These are phyloP conservation scores for Amniataba percoides DNA, from an alignment of 2,797 vertebrate genomes.

Conservation along the genomic window DNA sequence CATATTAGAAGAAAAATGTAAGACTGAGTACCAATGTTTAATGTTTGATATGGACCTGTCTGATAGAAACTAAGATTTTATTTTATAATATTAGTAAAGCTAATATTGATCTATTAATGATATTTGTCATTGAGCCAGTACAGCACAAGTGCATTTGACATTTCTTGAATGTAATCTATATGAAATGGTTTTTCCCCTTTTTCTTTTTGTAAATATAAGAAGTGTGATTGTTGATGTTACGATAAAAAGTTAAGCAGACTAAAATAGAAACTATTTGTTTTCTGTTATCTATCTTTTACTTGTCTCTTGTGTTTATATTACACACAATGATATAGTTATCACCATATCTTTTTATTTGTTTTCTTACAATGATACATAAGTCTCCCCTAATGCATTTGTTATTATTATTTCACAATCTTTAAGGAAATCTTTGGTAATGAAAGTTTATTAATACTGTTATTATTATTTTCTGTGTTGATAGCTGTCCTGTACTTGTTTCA, in stretches of 20 bases:
- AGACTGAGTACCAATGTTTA: conserved; percentile 50
- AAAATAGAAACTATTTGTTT: conserved; percentile 64
- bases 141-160: conserved; percentile 76
- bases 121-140: conserved; percentile 76
- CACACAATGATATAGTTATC: conserved; percentile 62
- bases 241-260: conserved; percentile 73
- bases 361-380: conserved; percentile 56
- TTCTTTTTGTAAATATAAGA: conserved; percentile 87
- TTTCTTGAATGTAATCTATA: conserved; percentile 88
- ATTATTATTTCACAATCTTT: conserved; percentile 60
- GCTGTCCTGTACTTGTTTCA: conserved; percentile 74
- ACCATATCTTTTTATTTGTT: conserved; percentile 56
- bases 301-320: conserved; percentile 67
- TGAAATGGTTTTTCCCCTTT: conserved; percentile 76
- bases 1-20: conserved; percentile 28
- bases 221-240: conserved; percentile 79
- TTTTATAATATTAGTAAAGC: conserved; percentile 51
- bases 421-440: conserved; percentile 50
- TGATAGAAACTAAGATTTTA: conserved; percentile 44
- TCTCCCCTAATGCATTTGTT: conserved; percentile 48
- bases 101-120: conserved; percentile 42
- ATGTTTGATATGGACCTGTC: conserved; percentile 53
- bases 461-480: conserved; percentile 68
- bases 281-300: conserved; percentile 64
- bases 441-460: conserved; percentile 58